Base-by-base conservation (phyloP, 2,888 invertebrate species). In the Antitype chi region DNA sequence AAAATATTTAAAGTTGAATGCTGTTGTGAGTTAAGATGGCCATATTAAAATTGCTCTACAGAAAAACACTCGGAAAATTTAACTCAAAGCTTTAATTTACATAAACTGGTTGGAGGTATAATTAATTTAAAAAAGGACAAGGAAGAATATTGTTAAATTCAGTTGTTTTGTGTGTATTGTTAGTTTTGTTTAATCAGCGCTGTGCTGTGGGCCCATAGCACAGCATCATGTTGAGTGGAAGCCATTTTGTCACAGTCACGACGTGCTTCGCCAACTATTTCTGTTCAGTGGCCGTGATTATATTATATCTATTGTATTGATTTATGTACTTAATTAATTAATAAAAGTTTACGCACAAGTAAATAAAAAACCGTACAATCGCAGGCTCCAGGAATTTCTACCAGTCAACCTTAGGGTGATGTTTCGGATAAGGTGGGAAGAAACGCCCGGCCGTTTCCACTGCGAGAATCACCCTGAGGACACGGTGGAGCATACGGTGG, bases 1-100 rank as follows among this genome's bases (percentile, higher is more conserved):
- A 52, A 57, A n/a, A n/a, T n/a, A 38, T 38, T 5, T 6, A 79
- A n/a, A 15, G 8, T 63, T 43, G 15, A 79, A 47, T 32, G 52
- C 3, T 49, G 2, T 63, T 28, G 15, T 20, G 25, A 23, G 13
- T 38, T 75, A 28, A 15, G 9, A 25, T 23, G 38, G 23, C 6
- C 4, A 2, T 47, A 3, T 9, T 0, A 43, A 43, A 13, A 74
- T 52, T 59, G 47, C 1, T 20, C 11, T 20, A 7, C 15, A 20
- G 20, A 73, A 72, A 72, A 47, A n/a, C n/a, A 4, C 13, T 11
- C 3, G 0, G 7, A 47, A 47, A 47, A 25, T 47, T 2, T 20
- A 7, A 47, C n/a, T n/a, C 20, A 17, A 17, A 23, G 0, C 3
- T 23, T 43, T 25, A 25, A 43, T 25, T 7, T 8, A 6, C 23